Evolutionary conservation across 2,797 vertebrate species (phyloP).

Genomic region (Halcyon smyrnensis): DNA sequence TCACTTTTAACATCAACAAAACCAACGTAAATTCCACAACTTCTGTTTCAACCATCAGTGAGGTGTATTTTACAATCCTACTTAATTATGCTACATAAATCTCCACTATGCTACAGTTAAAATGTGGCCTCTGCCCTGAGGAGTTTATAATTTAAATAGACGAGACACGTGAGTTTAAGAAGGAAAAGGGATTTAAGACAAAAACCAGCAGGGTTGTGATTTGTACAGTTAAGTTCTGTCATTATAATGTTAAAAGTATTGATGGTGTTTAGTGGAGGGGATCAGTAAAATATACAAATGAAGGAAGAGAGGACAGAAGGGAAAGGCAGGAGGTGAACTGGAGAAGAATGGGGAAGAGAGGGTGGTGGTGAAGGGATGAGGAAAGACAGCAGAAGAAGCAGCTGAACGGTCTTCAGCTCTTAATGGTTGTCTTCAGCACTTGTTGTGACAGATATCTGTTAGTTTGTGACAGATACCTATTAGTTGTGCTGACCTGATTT

Average conservation of each 20-base stretch:
- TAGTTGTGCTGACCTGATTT: background rate
- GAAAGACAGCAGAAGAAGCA: background rate
- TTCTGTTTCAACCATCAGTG: background rate
- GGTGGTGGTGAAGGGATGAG: background rate
- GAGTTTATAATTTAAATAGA: slow-evolving; percentile 14
- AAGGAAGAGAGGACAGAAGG: background rate
- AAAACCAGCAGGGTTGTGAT: background rate
- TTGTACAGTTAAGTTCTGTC: background rate
- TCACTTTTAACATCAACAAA: background rate
- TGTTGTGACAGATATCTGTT: background rate
- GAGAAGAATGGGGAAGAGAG: background rate
- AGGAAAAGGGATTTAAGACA: background rate
- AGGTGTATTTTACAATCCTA: background rate
- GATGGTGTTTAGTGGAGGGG: background rate
- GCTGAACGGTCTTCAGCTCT: background rate
- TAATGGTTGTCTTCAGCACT: background rate
- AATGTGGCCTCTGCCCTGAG: background rate
- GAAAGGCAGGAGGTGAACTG: background rate
- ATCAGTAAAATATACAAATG: background rate
- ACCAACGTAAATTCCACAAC: background rate
- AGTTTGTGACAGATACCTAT: background rate
- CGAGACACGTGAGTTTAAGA: background rate
- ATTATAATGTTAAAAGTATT: background rate
- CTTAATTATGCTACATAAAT: slow-evolving; percentile 6
- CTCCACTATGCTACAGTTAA: background rate